Evolutionary conservation across 2,797 vertebrate genomes (phyloP).

Genomic region (Platyrinchus mystaceus): DNA sequence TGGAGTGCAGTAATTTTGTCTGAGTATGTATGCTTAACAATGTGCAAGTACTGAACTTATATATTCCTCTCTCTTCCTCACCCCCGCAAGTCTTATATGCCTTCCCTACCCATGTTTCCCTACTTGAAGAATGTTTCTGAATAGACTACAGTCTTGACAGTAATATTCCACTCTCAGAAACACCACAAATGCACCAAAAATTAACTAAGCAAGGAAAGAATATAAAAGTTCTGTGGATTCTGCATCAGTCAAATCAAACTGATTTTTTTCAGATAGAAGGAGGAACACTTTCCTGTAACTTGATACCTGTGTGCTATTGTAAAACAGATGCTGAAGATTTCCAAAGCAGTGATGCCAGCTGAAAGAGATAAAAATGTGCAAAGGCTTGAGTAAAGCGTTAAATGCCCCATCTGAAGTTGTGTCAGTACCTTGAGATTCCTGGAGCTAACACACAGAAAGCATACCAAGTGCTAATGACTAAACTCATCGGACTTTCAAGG

Average conservation of each 20-base stretch:
- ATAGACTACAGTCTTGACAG: neutral
- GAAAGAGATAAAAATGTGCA: neutral
- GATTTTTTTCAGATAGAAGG: neutral
- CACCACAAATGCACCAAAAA: neutral
- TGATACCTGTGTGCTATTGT: neutral
- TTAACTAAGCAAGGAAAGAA: neutral
- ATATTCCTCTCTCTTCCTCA: neutral
- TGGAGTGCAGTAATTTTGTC: neutral
- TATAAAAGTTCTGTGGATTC: neutral
- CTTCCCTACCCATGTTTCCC: neutral
- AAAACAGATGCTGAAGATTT: neutral
- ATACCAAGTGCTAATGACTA: neutral
- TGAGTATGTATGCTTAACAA: rapidly evolving
- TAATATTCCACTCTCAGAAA: neutral
- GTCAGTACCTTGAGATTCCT: neutral
- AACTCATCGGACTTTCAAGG: neutral
- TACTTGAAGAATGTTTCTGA: neutral
- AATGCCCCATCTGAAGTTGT: neutral
- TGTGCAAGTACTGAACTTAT: neutral
- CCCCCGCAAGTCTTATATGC: neutral
- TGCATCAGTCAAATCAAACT: neutral
- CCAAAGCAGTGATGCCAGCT: neutral
- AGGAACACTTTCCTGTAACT: neutral
- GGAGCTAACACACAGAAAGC: neutral
- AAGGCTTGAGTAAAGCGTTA: neutral